Percentiles rank a stretch among this genome's conserved stretches.
These are phyloP conservation scores for Onthophagus sagittarius DNA, from an alignment of 2,888 invertebrate species.

Conservation along the genomic window DNA sequence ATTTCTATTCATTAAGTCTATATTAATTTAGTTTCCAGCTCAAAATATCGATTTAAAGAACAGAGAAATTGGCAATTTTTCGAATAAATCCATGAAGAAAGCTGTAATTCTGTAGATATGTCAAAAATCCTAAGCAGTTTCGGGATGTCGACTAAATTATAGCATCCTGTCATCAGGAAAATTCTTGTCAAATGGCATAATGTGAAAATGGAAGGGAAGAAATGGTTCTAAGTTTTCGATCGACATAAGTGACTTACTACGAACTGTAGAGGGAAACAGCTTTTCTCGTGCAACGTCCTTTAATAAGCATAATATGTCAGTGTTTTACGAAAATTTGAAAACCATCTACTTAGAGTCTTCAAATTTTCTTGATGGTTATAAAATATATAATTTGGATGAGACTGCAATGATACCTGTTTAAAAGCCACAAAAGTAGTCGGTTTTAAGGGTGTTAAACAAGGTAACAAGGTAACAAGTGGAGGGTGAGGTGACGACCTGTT, in stretches of 20 bases:
- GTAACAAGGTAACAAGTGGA: conserved; percentile 38
- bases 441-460: conserved; percentile 30
- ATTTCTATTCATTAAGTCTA: not conserved
- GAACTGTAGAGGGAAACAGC: conserved; percentile 30
- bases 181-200: conserved; percentile 26
- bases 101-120: conserved; percentile 25
- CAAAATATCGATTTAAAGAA: not conserved
- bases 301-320: conserved; percentile 27
- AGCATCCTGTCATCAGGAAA: too few species aligned
- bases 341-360: conserved; percentile 13
- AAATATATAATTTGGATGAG: conserved; percentile 32
- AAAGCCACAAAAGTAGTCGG: conserved; percentile 29
- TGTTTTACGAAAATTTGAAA: conserved; percentile 23
- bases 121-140: conserved; percentile 19
- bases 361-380: conserved; percentile 21
- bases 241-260: conserved; percentile 23
- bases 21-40: not conserved
- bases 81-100: conserved; percentile 23
- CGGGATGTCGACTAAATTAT: conserved; percentile 19
- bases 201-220: conserved; percentile 24
- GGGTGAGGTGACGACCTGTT: conserved; percentile 41
- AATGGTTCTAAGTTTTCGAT: conserved; percentile 27
- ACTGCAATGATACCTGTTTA: conserved; percentile 31
- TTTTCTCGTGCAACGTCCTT: conserved; percentile 30
- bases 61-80: conserved; percentile 13